Base-by-base conservation (phyloP, 2,888 invertebrate genomes). In the Listrodromus nycthemerus region DNA sequence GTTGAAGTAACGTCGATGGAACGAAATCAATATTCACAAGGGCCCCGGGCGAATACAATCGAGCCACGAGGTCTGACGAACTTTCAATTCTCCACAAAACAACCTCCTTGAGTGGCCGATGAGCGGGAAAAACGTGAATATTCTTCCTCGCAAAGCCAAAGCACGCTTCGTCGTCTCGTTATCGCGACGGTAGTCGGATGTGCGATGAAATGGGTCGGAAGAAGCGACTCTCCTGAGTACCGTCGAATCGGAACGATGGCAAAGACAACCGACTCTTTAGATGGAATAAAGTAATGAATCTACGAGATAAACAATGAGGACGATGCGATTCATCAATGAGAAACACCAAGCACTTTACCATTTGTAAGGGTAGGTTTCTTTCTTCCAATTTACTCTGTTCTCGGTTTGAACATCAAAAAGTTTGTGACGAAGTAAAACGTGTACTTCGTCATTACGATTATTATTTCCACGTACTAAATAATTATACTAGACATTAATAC, bases 101-200 rank as follows among this genome's bases (percentile, higher is more conserved):
- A 81, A 70, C 80, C 83, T 58, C 83, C 83, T 74, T 84, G 80
- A 84, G 74, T 73, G 61, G 16, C 21, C 33, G 37, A 24, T 21
- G 10, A 19, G 6, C 8, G 24, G 41, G 16, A 41, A 66, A 71
- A 66, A 45, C 70, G 67, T 76, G 48, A 76, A 67, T 45, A 77
- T 48, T 67, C 52, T 73, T 80, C 63, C 48, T 65, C 50, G 21
- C 16, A 63, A 69, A 67, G 66, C 77, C 71, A 77, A 67, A 61
- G n/a, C 33, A 37, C 41, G 30, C 45, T 83, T 71, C 33, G 33
- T 66, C 33, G 10, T 33, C 52, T 66, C 70, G 41, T 61, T 19
- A 61, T 52, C 50, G 65, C 61, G 30, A 30, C 30, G 24, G 16
- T 61, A 6, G 10, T n/a, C 61, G 30, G 6, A 27, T 61, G 41